Evolutionary conservation across 2,113 vertebrate genomes (phyloP).

Genomic region (Megaleporinus macrocephalus): DNA sequence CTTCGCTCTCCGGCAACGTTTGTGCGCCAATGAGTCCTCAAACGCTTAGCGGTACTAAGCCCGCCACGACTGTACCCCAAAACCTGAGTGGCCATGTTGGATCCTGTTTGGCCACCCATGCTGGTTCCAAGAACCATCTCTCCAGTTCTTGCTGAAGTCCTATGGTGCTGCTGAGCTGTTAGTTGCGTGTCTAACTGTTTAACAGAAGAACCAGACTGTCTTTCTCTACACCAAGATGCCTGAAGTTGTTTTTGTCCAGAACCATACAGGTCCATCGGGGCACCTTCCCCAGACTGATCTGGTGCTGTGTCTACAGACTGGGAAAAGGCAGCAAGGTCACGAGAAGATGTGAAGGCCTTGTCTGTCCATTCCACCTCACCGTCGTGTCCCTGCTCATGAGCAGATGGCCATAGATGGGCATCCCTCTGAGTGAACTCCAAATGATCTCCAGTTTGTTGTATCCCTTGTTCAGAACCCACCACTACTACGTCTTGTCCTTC

Average conservation of each 20-base stretch:
- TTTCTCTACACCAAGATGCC: slow-evolving; percentile 21
- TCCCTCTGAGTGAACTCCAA: neutral
- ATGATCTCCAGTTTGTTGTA: slow-evolving; percentile 31
- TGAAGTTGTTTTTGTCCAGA: slow-evolving; percentile 17
- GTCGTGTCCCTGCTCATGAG: neutral
- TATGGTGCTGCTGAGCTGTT: slow-evolving; percentile 16
- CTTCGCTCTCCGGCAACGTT: slow-evolving; percentile 62
- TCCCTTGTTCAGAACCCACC: neutral
- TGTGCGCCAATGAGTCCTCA: slow-evolving; percentile 59
- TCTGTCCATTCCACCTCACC: neutral
- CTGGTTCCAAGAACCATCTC: neutral
- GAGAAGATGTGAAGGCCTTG: slow-evolving; percentile 16
- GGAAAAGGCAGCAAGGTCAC: slow-evolving; percentile 17
- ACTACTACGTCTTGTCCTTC: slow-evolving; percentile 27
- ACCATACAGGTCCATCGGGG: slow-evolving; percentile 15
- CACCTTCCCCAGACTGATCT: slow-evolving; percentile 16
- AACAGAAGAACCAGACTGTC: neutral
- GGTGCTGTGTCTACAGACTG: neutral
- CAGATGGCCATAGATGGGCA: neutral
- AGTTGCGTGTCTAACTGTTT: neutral
- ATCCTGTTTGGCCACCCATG: neutral
- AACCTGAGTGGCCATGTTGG: neutral
- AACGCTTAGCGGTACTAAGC: slow-evolving; percentile 54
- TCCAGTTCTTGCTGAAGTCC: slow-evolving; percentile 45
- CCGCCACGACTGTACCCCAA: slow-evolving; percentile 29